Evolutionary conservation across 2,113 vertebrate genomes (phyloP), one percentile per base, ranked within the genome.

Genomic region (Eublepharis macularius): DNA sequence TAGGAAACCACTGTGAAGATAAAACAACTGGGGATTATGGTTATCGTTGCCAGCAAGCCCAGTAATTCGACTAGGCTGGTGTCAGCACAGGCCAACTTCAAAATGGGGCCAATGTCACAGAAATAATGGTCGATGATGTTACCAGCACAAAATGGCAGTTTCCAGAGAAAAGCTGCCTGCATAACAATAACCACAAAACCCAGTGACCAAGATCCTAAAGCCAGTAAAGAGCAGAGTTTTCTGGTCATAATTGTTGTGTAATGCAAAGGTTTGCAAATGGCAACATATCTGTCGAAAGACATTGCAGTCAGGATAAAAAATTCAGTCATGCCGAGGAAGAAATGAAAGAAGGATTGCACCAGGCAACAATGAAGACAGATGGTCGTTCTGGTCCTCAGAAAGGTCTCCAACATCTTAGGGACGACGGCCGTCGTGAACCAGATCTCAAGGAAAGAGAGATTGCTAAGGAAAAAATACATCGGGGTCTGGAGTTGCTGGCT

Each of bases 381-480:
- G 16, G 45, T 54, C 3, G 80, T 74, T 82, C 63, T 90, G 12
- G 60, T 21, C 13, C 82, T 88, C 57, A 92, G 51, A 8, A 91
- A 91, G 1, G 84, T 92, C 87, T 90, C 91, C 10, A 92, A 75
- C 41, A 90, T 77, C 82, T 92, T 91, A 36, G 92, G 91, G 34
- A 90, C 82, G 57, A 91, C 57, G 0, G 84, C 84, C 69, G 93
- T 91, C 32, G 92, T 91, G 1, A 89, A 91, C 86, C 89, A 87
- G 84, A 91, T 86, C 60, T 93, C 91, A 13, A 91, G 76, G 69
- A 94, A 91, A 82, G 91, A 89, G 73, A 92, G 36, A 24, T 90
- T 91, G 74, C 89, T 91, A 36, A 94, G 90, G 47, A 92, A 91
- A 77, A 94, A 92, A 47, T 90, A 92, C 92, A 93, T 81, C 43